Conservation (phyloP, 92 coral and sea anemone species). For the Chrysogorgia sp. region DNA sequence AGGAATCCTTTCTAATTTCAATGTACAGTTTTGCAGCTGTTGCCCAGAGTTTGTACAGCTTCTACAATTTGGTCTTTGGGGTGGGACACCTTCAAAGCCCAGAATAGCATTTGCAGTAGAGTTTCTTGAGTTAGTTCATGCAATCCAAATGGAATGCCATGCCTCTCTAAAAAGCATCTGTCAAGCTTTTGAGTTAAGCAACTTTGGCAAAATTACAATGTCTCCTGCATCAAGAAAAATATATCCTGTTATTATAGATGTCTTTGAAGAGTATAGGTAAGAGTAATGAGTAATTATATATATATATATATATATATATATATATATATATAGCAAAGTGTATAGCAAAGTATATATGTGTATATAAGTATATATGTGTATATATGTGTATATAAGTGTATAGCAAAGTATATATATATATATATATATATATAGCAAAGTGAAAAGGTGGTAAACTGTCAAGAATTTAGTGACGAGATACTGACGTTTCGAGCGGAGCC, state of each 20-base stretch:
- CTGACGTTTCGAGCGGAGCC: too few species aligned
- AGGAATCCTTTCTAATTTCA: not conserved
- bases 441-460: too few species aligned
- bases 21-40: conserved; percentile 11
- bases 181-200: not conserved
- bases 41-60: conserved; percentile 22
- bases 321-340: too few species aligned
- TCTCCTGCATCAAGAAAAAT: not conserved
- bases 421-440: too few species aligned
- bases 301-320: too few species aligned
- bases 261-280: conserved; percentile 30
- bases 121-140: not conserved
- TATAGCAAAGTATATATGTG: too few species aligned
- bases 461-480: too few species aligned
- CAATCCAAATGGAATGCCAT: too few species aligned
- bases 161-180: conserved; percentile 19
- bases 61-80: conserved; percentile 11
- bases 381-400: too few species aligned
- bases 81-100: conserved; percentile 17
- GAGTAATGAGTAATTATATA: too few species aligned
- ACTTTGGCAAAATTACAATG: not conserved
- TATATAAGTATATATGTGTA: too few species aligned
- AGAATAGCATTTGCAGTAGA: conserved; percentile 5
- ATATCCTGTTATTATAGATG: conserved; percentile 29
- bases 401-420: too few species aligned